Base-by-base conservation (phyloP, 2,113 vertebrate genomes). In the Percopsis transmontana region DNA sequence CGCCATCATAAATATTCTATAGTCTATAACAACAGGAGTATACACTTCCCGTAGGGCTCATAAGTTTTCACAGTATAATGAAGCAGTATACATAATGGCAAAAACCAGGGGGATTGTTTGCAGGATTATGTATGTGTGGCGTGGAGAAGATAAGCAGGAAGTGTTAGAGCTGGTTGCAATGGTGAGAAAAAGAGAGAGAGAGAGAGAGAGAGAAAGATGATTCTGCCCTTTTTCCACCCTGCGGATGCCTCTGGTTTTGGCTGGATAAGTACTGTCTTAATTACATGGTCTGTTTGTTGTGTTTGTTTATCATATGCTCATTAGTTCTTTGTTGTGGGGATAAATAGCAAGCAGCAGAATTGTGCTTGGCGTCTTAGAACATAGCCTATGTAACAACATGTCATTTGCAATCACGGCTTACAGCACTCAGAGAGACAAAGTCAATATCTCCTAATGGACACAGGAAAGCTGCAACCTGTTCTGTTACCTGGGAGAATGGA, bases 351-450 rank as follows among this genome's bases (percentile, higher is more conserved):
- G 77, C 55, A 14, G 27, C 67, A 64, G 69, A 79, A 85, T 86
- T 81, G 82, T 9, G 66, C 71, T 58, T 75, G 80, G 80, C 89
- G 62, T 80, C 75, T 77, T 45, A 61, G 85, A 84, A 79, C 79
- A 76, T 79, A 76, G 74, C 51, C 66, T 2, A 44, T 40, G 65
- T 73, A 74, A 71, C 66, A 69, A 80, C 21, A 50, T 81, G 87
- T 84, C 86, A 77, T 82, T 86, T 60, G 72, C 80, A 88, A 90
- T 89, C 84, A 77, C 64, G 53, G 76, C 19, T 69, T 82, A 86
- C 85, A 86, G 76, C 79, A 65, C 73, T 85, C 77, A 72, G 57
- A 57, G 58, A 79, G 74, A 66, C 60, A 74, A 54, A 84, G 81
- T 86, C 85, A 80, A 89, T 88, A 83, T 33, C 33, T 42, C n/a